Conservation (phyloP, 2,113 vertebrate genomes). For the Acanthochromis polyacanthus region DNA sequence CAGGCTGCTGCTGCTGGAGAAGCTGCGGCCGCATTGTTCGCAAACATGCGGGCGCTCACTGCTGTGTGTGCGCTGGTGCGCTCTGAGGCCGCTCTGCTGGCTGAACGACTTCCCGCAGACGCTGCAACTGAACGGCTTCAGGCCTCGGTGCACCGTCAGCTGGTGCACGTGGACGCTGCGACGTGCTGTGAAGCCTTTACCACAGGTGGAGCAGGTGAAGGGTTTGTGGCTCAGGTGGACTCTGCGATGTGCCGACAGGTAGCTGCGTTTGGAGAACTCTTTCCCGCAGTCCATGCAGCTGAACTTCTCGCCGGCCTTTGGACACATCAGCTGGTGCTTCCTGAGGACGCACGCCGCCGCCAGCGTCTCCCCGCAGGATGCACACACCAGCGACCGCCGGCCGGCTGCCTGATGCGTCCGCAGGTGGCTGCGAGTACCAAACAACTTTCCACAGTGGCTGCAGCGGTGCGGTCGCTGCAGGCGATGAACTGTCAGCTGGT, state of each 20-base stretch:
- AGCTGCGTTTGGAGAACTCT: conserved; percentile 40
- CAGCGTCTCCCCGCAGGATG: conserved; percentile 28
- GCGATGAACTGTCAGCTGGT: conserved; percentile 18
- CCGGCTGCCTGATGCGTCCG: conserved; percentile 16
- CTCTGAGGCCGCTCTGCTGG: conserved; percentile 58
- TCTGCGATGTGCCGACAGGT: conserved; percentile 47
- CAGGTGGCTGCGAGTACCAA: conserved; percentile 54
- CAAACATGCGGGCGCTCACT: conserved; percentile 67
- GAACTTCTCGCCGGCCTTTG: conserved; percentile 7
- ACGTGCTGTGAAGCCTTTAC: conserved; percentile 49
- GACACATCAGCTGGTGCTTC: conserved; percentile 34
- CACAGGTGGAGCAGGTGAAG: conserved; percentile 59
- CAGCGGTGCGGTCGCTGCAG: background rate
- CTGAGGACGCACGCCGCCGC: conserved; percentile 37
- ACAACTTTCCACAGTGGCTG: conserved; percentile 38
- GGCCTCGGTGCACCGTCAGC: conserved; percentile 53
- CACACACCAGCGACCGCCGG: background rate
- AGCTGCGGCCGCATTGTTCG: conserved; percentile 47
- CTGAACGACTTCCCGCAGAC: conserved; percentile 55
- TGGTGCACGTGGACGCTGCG: conserved; percentile 62
- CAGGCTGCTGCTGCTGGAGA: conserved; percentile 58
- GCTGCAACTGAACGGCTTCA: conserved; percentile 52
- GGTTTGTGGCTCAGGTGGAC: conserved; percentile 52
- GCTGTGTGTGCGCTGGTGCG: conserved; percentile 56
- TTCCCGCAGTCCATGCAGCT: conserved; percentile 57